These are phyloP conservation scores for Nomada goodeniana DNA, from an alignment of 2,888 invertebrate species.

Conservation along the genomic window DNA sequence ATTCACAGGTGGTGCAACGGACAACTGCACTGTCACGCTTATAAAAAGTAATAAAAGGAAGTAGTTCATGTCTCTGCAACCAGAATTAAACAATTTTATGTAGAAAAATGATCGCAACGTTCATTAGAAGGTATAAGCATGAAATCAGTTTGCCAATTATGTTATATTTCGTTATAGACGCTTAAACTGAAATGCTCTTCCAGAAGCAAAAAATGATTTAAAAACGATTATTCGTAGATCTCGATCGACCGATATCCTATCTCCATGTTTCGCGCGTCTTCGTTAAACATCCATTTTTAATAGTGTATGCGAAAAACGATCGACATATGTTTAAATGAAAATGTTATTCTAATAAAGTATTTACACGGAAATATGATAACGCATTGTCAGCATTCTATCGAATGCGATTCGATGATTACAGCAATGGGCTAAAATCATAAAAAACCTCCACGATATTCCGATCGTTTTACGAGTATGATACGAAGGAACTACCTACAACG, in stretches of 20 bases:
- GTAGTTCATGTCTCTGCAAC: slow-evolving; percentile 63
- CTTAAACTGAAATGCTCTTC: no score
- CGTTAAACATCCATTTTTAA: not conserved
- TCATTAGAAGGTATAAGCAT: not conserved
- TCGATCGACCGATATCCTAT: not conserved
- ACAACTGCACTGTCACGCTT: slow-evolving; percentile 74
- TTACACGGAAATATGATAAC: not conserved
- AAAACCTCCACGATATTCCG: not conserved
- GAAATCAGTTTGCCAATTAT: not conserved
- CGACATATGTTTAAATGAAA: slow-evolving; percentile 13
- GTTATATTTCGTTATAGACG: not conserved
- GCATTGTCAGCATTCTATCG: not conserved
- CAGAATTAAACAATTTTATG: not conserved
- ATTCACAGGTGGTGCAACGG: slow-evolving; percentile 85
- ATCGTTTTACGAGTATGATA: not conserved
- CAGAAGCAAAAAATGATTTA: not conserved
- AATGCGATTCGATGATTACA: not conserved
- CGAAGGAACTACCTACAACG: not conserved
- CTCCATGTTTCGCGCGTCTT: not conserved
- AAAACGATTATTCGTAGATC: not conserved
- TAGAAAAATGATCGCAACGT: not conserved
- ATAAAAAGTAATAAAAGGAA: slow-evolving; percentile 47
- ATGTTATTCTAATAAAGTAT: slow-evolving; percentile 4
- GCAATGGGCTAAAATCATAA: not conserved
- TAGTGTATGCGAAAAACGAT: not conserved